Percentiles rank a stretch among this genome's conserved stretches.
Evolutionary conservation across 2,113 vertebrate species (phyloP).

Genomic region (Sinocyclocheilus grahami): DNA sequence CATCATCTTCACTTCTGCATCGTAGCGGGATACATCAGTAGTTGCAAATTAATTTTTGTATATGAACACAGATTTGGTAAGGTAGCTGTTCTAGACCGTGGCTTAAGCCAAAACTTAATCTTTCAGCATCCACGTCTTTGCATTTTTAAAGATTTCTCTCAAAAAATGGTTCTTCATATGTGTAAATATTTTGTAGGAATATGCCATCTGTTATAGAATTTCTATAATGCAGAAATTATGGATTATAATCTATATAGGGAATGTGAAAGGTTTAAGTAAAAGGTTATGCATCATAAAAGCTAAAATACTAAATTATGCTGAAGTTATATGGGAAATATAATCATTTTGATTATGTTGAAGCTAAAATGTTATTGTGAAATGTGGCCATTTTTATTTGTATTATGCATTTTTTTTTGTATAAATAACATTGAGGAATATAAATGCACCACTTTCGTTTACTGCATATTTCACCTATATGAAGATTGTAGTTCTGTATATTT

Average conservation of each 20-base stretch:
- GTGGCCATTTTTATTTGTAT: not conserved
- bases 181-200: slow-evolving; percentile 40
- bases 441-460: not conserved
- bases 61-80: not conserved
- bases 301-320: not conserved
- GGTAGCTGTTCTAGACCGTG: not conserved
- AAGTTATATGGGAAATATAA: slow-evolving; percentile 16
- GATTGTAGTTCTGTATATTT: slow-evolving; percentile 17
- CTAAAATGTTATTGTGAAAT: slow-evolving; percentile 9
- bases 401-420: not conserved
- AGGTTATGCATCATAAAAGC: not conserved
- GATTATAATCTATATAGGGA: not conserved
- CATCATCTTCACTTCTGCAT: not conserved
- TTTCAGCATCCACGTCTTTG: not conserved
- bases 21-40: not conserved
- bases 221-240: not conserved
- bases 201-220: slow-evolving; percentile 37
- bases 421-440: not conserved
- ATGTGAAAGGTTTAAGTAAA: slow-evolving; percentile 23
- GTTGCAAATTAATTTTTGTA: not conserved
- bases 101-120: not conserved
- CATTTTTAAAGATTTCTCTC: not conserved
- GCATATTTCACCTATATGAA: not conserved
- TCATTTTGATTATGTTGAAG: not conserved
- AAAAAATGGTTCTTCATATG: not conserved